Evolutionary conservation across 2,797 vertebrate species (phyloP).

Genomic region (Chelonia mydas): DNA sequence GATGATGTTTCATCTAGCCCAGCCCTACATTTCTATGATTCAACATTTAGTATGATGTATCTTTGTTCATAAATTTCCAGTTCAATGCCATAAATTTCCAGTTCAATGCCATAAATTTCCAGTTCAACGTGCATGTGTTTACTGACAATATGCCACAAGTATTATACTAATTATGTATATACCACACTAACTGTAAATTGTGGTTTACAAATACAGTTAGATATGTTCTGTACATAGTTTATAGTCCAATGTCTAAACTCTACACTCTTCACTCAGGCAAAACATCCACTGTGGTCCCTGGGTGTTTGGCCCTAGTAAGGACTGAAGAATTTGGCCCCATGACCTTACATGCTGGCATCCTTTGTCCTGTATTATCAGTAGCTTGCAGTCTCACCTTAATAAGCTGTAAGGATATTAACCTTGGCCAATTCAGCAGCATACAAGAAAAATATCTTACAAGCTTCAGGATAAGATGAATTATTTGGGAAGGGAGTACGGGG

Average conservation of each 20-base stretch:
- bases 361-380: not conserved
- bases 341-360: not conserved
- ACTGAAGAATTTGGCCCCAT: not conserved
- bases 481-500: not conserved
- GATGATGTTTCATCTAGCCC: no score
- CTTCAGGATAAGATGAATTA: not conserved
- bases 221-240: not conserved
- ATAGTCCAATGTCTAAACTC: not conserved
- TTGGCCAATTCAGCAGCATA: fast-evolving
- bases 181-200: not conserved
- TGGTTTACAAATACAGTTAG: not conserved
- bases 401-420: not conserved
- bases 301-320: not conserved
- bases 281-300: not conserved
- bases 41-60: not conserved
- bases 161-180: not conserved
- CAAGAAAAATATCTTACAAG: not conserved
- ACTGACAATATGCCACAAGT: not conserved
- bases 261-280: not conserved
- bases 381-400: not conserved
- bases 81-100: not conserved
- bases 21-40: not conserved
- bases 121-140: not conserved
- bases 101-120: not conserved
- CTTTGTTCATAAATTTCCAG: not conserved